Percentiles rank a stretch among this genome's conserved stretches.
Conservation (phyloP, 2,888 invertebrate genomes). For the Zhuqinia jingwanae region DNA sequence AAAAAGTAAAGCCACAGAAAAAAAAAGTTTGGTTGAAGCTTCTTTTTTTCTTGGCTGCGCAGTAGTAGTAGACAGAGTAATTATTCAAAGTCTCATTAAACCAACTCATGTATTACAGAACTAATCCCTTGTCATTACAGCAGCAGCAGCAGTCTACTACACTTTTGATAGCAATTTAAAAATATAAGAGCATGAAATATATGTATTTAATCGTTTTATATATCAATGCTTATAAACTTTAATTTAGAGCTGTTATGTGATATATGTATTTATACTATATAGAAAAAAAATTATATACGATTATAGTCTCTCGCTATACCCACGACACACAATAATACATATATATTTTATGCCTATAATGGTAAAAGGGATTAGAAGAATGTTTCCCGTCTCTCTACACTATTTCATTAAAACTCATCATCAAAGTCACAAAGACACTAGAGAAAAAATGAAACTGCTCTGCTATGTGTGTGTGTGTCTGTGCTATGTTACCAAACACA, state of each 20-base stretch:
- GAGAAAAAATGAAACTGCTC: conserved; percentile 36
- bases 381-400: conserved; percentile 26
- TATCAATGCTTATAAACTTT: background rate
- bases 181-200: conserved; percentile 5
- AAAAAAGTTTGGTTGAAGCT: background rate
- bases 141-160: background rate
- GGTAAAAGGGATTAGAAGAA: conserved; percentile 52
- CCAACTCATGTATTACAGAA: conserved; percentile 28
- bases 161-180: background rate
- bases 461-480: background rate
- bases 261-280: background rate
- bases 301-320: no score
- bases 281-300: conserved; percentile 33
- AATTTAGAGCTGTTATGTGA: background rate
- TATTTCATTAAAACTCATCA: conserved; percentile 63
- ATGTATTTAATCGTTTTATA: conserved; percentile 26
- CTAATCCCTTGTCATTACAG: conserved; percentile 40
- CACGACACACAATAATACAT: no score
- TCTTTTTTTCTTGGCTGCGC: background rate
- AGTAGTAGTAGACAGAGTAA: conserved; percentile 25
- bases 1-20: conserved; percentile 12
- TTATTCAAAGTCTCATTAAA: conserved; percentile 59
- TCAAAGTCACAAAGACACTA: conserved; percentile 46
- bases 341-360: background rate
- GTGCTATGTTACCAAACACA: background rate